Percentiles rank a stretch among this genome's conserved stretches.
phyloP scores from a whole-genome alignment of 2,797 vertebrate genomes.

The Cyclopterus lumpus region DNA sequence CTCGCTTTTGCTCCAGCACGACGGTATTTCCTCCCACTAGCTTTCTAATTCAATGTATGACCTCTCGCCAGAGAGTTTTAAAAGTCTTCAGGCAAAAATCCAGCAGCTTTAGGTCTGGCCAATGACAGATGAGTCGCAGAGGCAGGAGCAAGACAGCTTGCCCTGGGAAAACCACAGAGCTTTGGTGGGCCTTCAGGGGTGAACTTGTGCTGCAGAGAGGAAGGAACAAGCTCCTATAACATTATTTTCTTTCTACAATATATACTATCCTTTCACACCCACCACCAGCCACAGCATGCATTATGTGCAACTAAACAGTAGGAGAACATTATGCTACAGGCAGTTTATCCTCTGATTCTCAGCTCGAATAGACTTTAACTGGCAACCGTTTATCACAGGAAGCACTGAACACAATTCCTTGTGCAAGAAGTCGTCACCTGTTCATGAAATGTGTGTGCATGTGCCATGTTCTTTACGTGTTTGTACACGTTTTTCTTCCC shows the following conservation, averaged over 20 bases:
- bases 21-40: slow-evolving; percentile 75
- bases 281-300: slow-evolving; percentile 54
- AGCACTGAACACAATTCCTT: slow-evolving; percentile 5
- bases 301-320: slow-evolving; percentile 48
- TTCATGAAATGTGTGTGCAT: neutral
- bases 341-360: slow-evolving; percentile 49
- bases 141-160: slow-evolving; percentile 79
- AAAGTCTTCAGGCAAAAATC: slow-evolving; percentile 84
- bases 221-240: slow-evolving; percentile 53
- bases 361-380: slow-evolving; percentile 25
- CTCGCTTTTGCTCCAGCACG: slow-evolving; percentile 73
- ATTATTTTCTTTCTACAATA: slow-evolving; percentile 66
- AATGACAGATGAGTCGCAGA: slow-evolving; percentile 82
- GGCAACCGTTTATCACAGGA: slow-evolving; percentile 21
- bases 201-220: slow-evolving; percentile 66
- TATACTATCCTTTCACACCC: slow-evolving; percentile 59
- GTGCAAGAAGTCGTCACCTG: slow-evolving; percentile 30
- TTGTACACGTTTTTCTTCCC: slow-evolving; percentile 25
- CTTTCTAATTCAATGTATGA: slow-evolving; percentile 84
- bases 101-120: slow-evolving; percentile 81
- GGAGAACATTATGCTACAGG: slow-evolving; percentile 43
- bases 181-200: slow-evolving; percentile 79
- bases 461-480: slow-evolving; percentile 17
- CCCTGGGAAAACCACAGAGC: slow-evolving; percentile 79
- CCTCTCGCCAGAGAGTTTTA: slow-evolving; percentile 83